Evolutionary conservation across 2,888 invertebrate species (phyloP), one percentile per base, ranked within the genome.

Genomic region (Apamea epomidion): DNA sequence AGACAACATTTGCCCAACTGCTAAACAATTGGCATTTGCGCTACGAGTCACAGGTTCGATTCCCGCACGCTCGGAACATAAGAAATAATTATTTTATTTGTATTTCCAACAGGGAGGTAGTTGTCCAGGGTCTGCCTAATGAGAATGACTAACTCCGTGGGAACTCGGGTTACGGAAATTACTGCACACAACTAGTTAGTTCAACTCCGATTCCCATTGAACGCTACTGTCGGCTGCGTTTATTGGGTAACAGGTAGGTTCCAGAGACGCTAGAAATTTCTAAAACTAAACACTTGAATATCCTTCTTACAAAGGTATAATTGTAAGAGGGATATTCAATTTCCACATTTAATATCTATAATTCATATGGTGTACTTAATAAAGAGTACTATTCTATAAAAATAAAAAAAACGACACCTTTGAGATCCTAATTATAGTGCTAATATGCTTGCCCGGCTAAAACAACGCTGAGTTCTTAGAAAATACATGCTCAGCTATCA

Each of bases 101-200:
- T 51, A 51, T 51, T 51, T 51, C 51, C 51, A 51, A 18, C 51
- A 51, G 51, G 51, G 1, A 51, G 51, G 51, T 18, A 18, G 18
- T 18, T 18, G 51, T 18, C 18, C 18, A 5, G 18, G 6, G 14
- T 37, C 29, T 29, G 29, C 29, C 29, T 51, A 69, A 79, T 62
- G 10, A 62, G 42, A 69, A 79, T 62, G 10, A 62, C 58, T 42
- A n/a, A 32, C 7, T 74, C 29, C 18, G 54, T 78, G 25, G n/a
- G 48, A 16, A 77, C n/a, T 68, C 14, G 69, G 69, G 48, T 78
- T 58, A 78, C 60, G 42, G 60, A 78, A 79, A 79, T 78, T 79
- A 62, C 60, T 51, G 25, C 32, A 29, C 18, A 25, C 60, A 76
- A 68, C 48, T 58, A 68, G 42, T 54, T 54, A 65, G 42, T 32